Percentiles rank a stretch among this genome's conserved stretches.
Evolutionary conservation across 2,888 invertebrate genomes (phyloP).

Genomic region (Candidula unifasciata): DNA sequence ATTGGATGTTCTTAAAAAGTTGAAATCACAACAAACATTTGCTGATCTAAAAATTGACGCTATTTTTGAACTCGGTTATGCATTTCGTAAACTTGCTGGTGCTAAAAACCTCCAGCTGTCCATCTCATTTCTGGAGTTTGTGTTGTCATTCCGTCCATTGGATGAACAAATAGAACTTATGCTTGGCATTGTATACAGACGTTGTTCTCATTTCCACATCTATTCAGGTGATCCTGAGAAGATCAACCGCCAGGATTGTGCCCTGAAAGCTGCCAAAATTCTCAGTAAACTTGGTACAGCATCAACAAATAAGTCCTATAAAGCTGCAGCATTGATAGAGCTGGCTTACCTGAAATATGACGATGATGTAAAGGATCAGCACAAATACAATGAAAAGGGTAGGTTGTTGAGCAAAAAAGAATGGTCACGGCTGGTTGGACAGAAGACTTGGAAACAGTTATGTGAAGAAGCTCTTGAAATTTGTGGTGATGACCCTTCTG

Average conservation of each 20-base stretch:
- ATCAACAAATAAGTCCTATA: background rate
- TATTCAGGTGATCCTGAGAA: constrained; percentile 1
- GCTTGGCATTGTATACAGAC: constrained; percentile 20
- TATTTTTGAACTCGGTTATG: background rate
- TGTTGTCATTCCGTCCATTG: background rate
- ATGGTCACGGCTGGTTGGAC: background rate
- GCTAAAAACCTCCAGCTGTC: background rate
- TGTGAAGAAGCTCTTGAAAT: background rate
- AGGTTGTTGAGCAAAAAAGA: background rate
- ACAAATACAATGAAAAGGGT: too few species aligned
- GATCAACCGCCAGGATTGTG: background rate
- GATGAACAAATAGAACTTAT: background rate
- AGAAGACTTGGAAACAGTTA: background rate
- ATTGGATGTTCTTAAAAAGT: background rate
- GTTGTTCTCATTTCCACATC: background rate
- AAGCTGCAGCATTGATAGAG: background rate
- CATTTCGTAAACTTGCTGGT: background rate
- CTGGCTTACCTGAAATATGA: background rate
- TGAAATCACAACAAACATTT: background rate
- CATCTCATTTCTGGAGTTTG: background rate
- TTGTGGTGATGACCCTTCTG: background rate
- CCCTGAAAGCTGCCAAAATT: background rate
- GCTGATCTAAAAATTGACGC: background rate
- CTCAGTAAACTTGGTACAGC: background rate
- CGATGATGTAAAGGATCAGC: background rate